These are phyloP conservation scores for Chloromyia formosa DNA, from an alignment of 2,888 invertebrate species.

Conservation along the genomic window DNA sequence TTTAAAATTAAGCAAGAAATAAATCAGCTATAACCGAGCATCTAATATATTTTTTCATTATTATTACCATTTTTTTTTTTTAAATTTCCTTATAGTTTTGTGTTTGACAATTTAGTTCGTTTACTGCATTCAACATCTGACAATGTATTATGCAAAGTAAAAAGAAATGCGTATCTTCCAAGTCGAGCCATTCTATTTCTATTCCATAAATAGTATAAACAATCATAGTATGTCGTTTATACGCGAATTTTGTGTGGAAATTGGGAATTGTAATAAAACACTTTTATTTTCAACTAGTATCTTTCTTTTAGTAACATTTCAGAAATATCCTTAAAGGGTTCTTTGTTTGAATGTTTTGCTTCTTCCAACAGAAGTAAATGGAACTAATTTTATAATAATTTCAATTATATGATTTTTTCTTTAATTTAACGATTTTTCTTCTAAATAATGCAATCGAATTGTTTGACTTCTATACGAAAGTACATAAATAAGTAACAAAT, in stretches of 20 bases:
- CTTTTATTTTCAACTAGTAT: background rate
- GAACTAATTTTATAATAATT: slow-evolving; percentile 10
- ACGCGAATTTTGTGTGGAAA: background rate
- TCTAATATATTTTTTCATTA: slow-evolving; percentile 18
- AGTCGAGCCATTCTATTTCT: background rate
- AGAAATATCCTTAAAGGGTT: background rate
- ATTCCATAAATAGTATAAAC: background rate
- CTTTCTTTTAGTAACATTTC: slow-evolving; percentile 1
- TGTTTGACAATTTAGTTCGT: background rate
- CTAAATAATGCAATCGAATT: background rate
- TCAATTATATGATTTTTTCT: background rate
- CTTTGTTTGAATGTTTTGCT: background rate
- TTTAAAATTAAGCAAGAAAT: slow-evolving; percentile 42
- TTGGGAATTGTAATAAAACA: background rate
- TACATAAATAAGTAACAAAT: background rate
- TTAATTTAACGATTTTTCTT: background rate
- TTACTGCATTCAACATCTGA: background rate
- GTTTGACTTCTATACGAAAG: background rate
- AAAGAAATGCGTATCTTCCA: background rate
- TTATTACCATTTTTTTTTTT: slow-evolving; percentile 4
- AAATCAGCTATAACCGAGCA: slow-evolving; percentile 33
- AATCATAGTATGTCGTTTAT: too few species aligned
- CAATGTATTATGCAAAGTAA: background rate
- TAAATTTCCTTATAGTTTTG: slow-evolving; percentile 10
- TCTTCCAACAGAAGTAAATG: slow-evolving; percentile 1